Conservation (phyloP, 2,888 invertebrate genomes). For the Drosophila niveifrons region DNA sequence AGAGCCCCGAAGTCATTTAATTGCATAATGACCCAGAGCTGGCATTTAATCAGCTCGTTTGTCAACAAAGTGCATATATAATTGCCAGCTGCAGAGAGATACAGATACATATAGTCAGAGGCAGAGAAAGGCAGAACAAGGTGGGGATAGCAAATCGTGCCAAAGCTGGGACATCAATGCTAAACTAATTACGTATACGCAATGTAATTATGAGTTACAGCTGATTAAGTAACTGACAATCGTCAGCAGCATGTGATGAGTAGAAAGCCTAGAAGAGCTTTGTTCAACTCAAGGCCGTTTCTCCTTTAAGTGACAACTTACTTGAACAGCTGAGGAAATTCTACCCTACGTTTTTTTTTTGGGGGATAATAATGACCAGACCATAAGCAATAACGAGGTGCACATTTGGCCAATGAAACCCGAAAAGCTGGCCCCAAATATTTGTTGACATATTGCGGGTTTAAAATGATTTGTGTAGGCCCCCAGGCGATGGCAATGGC, state of each 20-base stretch:
- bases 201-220: constrained; percentile 70
- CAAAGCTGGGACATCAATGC: constrained; percentile 33
- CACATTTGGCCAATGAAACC: constrained; percentile 36
- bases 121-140: neutral
- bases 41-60: constrained; percentile 77
- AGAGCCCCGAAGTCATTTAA: constrained; percentile 61
- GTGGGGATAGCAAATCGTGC: neutral
- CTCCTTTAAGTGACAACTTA: constrained; percentile 27
- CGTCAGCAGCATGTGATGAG: constrained; percentile 23
- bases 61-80: constrained; percentile 78
- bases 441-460: constrained; percentile 81
- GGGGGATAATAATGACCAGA: constrained; percentile 42
- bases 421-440: constrained; percentile 55
- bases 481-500: neutral
- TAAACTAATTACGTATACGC: constrained; percentile 73
- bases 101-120: neutral
- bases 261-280: constrained; percentile 1
- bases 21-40: constrained; percentile 75
- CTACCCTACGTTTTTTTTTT: constrained; percentile 1
- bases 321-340: neutral
- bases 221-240: constrained; percentile 59
- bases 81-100: constrained; percentile 15
- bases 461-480: constrained; percentile 77
- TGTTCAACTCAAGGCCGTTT: constrained; percentile 3
- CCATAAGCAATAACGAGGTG: constrained; percentile 72